Conservation (phyloP, 2,113 vertebrate species). For the Alligator mississippiensis region DNA sequence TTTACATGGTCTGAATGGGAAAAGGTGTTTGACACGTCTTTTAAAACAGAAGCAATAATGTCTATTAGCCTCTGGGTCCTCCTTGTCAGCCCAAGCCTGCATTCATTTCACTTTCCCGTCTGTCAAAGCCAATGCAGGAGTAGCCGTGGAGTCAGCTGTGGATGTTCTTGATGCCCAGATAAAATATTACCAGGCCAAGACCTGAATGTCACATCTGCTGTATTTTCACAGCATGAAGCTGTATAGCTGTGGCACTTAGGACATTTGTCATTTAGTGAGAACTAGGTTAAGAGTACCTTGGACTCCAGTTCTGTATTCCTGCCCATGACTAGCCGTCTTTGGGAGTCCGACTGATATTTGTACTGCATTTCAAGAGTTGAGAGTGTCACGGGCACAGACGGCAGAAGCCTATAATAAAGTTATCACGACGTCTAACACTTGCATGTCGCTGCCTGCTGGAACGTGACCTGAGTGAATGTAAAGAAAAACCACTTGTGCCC, state of each 20-base stretch:
- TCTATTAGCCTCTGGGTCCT: rapidly evolving
- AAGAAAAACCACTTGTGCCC: neutral
- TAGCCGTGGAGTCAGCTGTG: rapidly evolving
- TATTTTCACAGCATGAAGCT: rapidly evolving
- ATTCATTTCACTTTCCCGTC: rapidly evolving
- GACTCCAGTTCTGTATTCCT: neutral
- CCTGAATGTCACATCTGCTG: neutral
- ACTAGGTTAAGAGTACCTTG: neutral
- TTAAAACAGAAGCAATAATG: neutral
- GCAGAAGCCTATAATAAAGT: rapidly evolving
- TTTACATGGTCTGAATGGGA: neutral
- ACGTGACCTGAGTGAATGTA: neutral
- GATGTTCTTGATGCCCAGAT: rapidly evolving
- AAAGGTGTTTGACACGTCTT: rapidly evolving
- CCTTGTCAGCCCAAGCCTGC: neutral
- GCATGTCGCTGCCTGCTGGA: neutral
- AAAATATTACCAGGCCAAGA: rapidly evolving
- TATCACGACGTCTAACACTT: neutral
- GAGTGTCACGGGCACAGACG: neutral
- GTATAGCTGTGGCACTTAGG: neutral
- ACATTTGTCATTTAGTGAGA: neutral
- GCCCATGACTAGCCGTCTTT: neutral
- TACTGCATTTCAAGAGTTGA: neutral
- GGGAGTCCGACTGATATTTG: neutral
- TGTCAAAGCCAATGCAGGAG: rapidly evolving